Evolutionary conservation across 2,888 invertebrate species (phyloP).

Genomic region (Neoascia interrupta): DNA sequence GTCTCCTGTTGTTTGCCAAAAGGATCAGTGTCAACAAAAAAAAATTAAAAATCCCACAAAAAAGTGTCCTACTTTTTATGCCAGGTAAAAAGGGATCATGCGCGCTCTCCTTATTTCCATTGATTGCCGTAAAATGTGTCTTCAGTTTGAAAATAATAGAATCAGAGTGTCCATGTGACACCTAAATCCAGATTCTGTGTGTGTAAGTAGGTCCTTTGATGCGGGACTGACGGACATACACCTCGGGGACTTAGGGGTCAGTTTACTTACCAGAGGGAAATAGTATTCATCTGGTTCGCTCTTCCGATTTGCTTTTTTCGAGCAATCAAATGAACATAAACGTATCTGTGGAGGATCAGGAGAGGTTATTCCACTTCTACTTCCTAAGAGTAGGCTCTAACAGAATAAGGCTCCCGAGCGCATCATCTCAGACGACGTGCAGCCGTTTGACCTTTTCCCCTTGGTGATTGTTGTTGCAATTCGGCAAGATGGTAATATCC

Average conservation of each 20-base stretch:
- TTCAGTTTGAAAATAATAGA: constrained; percentile 55
- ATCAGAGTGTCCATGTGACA: constrained; percentile 56
- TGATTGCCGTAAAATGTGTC: constrained; percentile 60
- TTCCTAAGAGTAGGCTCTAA: constrained; percentile 26
- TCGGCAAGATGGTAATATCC: constrained; percentile 49
- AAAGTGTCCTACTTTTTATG: constrained; percentile 43
- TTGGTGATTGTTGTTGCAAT: constrained; percentile 9
- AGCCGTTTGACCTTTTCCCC: constrained; percentile 68
- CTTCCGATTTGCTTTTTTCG: constrained; percentile 39
- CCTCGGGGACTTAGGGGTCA: constrained; percentile 67
- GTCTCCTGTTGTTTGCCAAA: constrained; percentile 43
- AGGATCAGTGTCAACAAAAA: constrained; percentile 41
- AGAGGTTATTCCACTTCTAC: constrained; percentile 27
- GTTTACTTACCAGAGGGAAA: constrained; percentile 55
- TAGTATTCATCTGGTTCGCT: constrained; percentile 24
- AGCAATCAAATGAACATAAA: constrained; percentile 68
- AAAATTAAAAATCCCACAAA: constrained; percentile 1
- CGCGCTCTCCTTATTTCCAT: constrained; percentile 3
- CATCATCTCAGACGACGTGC: constrained; percentile 59
- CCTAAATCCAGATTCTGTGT: constrained; percentile 57
- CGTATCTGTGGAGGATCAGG: constrained; percentile 63
- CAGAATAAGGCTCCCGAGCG: constrained; percentile 59
- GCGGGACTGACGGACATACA: constrained; percentile 16
- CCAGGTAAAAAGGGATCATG: constrained; percentile 39
- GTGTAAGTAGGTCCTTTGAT: constrained; percentile 50